Conservation (phyloP, 2,113 vertebrate genomes). For the Muscicapa adusta region DNA sequence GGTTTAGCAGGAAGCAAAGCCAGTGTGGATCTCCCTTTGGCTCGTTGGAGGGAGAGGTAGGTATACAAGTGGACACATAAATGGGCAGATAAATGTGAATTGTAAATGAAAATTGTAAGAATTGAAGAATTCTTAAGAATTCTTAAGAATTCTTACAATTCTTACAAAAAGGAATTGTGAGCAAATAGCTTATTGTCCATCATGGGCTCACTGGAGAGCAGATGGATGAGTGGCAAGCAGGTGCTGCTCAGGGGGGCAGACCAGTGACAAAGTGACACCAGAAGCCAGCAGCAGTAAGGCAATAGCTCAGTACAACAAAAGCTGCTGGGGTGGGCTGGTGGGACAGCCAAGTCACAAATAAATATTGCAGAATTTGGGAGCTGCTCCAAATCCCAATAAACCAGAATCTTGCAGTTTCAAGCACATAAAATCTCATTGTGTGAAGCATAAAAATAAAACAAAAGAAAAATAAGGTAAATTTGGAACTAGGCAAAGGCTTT, state of each 20-base stretch:
- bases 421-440: not conserved
- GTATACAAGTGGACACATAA: not conserved
- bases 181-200: not conserved
- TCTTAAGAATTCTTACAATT: too few species aligned
- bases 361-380: not conserved
- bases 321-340: not conserved
- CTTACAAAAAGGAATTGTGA: not conserved
- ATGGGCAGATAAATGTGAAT: not conserved
- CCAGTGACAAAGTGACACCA: not conserved
- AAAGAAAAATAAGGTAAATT: not conserved
- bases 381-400: not conserved
- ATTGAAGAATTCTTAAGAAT: not conserved
- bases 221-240: not conserved
- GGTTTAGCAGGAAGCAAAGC: not conserved
- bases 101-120: not conserved
- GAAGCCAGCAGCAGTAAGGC: not conserved
- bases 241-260: not conserved
- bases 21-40: not conserved
- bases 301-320: not conserved
- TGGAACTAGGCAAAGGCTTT: not conserved
- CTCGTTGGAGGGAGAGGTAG: not conserved
- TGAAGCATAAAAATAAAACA: not conserved
- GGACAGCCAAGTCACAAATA: not conserved
- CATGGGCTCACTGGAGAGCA: not conserved
- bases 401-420: not conserved